Evolutionary conservation across 2,797 vertebrate genomes (phyloP).

Genomic region (Petrocephalus sullivani): DNA sequence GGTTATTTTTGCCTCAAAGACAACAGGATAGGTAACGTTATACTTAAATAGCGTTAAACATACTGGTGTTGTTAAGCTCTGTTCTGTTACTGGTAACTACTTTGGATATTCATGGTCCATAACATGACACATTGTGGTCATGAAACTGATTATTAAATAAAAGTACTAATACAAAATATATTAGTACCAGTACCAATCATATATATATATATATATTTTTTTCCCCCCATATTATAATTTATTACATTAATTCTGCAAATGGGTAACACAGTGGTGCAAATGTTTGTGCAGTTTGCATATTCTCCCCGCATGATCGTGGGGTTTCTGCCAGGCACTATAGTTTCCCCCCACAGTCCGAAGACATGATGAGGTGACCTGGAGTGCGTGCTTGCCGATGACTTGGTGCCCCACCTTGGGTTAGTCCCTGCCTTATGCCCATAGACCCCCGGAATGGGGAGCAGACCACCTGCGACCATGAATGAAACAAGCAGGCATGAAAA

Average conservation of each 20-base stretch:
- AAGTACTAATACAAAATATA: background rate
- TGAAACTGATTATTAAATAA: background rate
- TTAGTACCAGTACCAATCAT: background rate
- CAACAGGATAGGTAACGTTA: background rate
- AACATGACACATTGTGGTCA: background rate
- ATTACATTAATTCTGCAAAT: background rate
- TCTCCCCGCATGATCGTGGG: background rate
- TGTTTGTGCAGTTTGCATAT: background rate
- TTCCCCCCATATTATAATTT: background rate
- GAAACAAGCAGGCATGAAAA: background rate
- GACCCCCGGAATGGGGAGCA: background rate
- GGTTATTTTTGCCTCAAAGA: background rate
- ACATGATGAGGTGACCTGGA: background rate
- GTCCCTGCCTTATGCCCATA: background rate
- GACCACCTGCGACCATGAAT: background rate
- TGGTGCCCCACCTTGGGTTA: background rate
- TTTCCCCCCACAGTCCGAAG: background rate
- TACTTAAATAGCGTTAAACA: background rate
- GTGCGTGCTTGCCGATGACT: background rate
- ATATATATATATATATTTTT: no score
- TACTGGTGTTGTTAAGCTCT: background rate
- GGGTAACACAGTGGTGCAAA: background rate
- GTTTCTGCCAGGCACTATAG: no score
- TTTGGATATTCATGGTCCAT: background rate
- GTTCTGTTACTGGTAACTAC: background rate